phyloP scores from a whole-genome alignment of 2,888 invertebrate genomes.

The Tubiluchus corallicola region DNA sequence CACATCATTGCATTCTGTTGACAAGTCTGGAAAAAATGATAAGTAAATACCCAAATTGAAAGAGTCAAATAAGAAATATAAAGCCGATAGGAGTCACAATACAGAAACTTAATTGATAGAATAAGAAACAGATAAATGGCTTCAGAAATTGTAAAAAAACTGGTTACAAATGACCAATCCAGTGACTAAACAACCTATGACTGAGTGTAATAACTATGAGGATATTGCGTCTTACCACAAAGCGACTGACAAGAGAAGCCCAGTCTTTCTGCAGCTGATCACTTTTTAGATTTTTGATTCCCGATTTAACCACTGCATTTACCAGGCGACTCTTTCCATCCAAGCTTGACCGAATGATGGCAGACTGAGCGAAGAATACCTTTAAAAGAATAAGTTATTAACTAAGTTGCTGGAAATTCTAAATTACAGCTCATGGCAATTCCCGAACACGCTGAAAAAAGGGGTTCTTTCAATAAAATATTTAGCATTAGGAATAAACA shows the following conservation, averaged over 20 bases:
- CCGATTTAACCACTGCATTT: constrained; percentile 59
- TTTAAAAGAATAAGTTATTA: constrained; percentile 17
- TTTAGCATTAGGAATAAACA: too few species aligned
- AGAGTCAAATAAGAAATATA: too few species aligned
- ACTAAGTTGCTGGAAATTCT: too few species aligned
- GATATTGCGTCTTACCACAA: too few species aligned
- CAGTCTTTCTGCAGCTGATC: constrained; percentile 44
- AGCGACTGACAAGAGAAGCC: constrained; percentile 58
- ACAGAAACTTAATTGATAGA: constrained; percentile 1
- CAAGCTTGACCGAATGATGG: constrained; percentile 79
- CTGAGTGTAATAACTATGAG: too few species aligned
- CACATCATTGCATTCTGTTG: constrained; percentile 23
- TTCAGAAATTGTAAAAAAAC: constrained; percentile 2
- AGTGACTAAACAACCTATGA: too few species aligned
- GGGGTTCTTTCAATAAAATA: too few species aligned
- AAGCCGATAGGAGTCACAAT: background rate
- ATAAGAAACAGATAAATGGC: constrained; percentile 6
- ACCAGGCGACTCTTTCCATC: constrained; percentile 87
- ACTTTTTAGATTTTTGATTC: constrained; percentile 52
- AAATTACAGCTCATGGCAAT: background rate
- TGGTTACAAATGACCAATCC: too few species aligned
- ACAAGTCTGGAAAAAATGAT: constrained; percentile 17
- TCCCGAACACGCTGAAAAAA: too few species aligned
- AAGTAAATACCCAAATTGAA: too few species aligned
- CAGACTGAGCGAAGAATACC: constrained; percentile 61